These are phyloP conservation scores for Argopecten irradians DNA, from an alignment of 1,140 invertebrate genomes.

Conservation along the genomic window DNA sequence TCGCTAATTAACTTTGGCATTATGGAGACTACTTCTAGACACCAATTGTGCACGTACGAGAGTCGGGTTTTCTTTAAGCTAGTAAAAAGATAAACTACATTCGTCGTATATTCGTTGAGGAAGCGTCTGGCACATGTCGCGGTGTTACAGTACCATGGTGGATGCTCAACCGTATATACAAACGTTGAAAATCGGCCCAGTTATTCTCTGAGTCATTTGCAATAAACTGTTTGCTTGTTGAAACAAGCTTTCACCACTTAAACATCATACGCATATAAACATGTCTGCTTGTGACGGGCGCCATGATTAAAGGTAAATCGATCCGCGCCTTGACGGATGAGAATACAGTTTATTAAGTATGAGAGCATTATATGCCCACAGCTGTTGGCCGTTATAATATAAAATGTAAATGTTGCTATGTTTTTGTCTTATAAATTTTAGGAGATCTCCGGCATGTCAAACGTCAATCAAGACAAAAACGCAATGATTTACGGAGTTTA, in stretches of 20 bases:
- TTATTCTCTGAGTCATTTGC: constrained; percentile 10
- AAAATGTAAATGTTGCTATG: constrained; percentile 22
- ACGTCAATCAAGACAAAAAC: constrained; percentile 17
- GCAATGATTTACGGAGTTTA: background rate
- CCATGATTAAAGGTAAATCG: constrained; percentile 17
- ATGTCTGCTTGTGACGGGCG: constrained; percentile 1
- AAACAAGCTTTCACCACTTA: constrained; percentile 22
- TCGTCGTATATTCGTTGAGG: constrained; percentile 15
- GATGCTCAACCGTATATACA: background rate
- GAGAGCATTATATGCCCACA: background rate
- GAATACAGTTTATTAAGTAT: constrained; percentile 19
- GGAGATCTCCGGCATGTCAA: background rate
- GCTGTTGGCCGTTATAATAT: background rate
- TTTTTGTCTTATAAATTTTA: constrained; percentile 24
- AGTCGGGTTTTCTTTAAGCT: constrained; percentile 11
- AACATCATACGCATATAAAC: constrained; percentile 4
- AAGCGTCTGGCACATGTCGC: constrained; percentile 13
- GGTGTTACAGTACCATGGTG: background rate
- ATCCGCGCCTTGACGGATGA: background rate
- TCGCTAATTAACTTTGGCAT: background rate
- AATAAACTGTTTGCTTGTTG: constrained; percentile 22
- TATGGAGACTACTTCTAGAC: background rate
- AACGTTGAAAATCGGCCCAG: constrained; percentile 7
- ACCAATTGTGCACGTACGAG: background rate
- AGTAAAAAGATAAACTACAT: constrained; percentile 8